Conservation (phyloP, 2,797 vertebrate species). For the Vultur gryphus region DNA sequence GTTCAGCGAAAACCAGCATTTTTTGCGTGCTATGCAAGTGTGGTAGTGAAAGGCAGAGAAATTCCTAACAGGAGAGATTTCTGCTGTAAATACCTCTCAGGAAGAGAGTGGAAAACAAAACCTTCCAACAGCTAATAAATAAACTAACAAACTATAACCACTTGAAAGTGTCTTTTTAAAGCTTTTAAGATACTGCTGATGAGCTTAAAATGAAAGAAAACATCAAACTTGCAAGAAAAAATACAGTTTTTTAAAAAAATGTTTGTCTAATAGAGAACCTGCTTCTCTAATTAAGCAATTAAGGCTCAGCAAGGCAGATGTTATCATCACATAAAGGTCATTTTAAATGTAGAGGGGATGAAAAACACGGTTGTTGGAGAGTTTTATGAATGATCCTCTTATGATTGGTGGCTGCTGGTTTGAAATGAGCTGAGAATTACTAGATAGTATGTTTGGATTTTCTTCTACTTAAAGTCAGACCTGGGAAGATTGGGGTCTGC, state of each 20-base stretch:
- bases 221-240: background rate
- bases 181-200: background rate
- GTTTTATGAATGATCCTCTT: constrained; percentile 37
- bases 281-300: constrained; percentile 71
- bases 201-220: constrained; percentile 33
- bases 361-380: background rate
- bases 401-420: background rate
- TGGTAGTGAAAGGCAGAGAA: background rate
- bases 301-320: constrained; percentile 58
- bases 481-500: background rate
- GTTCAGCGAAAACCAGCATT: fast-evolving
- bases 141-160: background rate
- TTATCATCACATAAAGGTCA: constrained; percentile 63
- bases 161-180: background rate
- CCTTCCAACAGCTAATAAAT: background rate
- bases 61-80: background rate
- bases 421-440: background rate
- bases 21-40: background rate
- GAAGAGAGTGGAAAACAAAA: background rate
- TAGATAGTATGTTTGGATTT: background rate
- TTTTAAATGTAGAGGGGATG: constrained; percentile 49
- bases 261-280: constrained; percentile 52
- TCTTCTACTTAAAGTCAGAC: background rate
- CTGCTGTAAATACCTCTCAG: background rate
- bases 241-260: constrained; percentile 4